Base-by-base conservation (phyloP, 2,888 invertebrate genomes). In the Sarcophaga rosellei region DNA sequence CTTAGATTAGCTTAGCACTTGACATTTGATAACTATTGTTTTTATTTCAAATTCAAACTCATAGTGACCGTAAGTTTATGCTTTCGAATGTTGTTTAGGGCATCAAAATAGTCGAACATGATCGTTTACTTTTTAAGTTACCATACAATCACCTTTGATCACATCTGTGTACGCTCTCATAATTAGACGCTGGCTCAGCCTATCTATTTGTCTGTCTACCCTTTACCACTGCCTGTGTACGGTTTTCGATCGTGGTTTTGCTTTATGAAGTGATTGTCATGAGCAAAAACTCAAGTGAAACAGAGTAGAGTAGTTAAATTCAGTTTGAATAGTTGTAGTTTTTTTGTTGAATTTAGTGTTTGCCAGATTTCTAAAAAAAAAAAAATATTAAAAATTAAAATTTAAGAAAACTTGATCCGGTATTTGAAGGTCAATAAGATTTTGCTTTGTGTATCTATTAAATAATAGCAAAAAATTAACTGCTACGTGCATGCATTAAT, bases 351-450 rank as follows among this genome's bases (percentile, higher is more conserved):
- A 35, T 10, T 35, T 35, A 35, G 1, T 35, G 35, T 35, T 35
- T 35, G 35, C 35, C 35, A 8, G 35, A 35, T 35, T 61, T 66
- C 8, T 35, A 66, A 66, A 66, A 20, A 20, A 44, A 44, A n/a
- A n/a, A n/a, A n/a, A 72, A 63, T 8, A 35, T 15, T 21, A 25
- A 21, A 20, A 25, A 20, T 12, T 63, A 20, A 23, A 12, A 63
- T 45, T 66, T 10, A n/a, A 25, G 23, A 82, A 79, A 82, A 80
- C 79, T 66, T 79, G 79, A 66, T 75, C 20, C n/a, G 47, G 47
- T 45, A 47, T 74, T 78, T 70, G 73, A 85, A 81, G 85, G 85
- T 35, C 74, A 81, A 72, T 75, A 59, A 17, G 35, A n/a, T n/a
- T n/a, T n/a, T 79, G 20, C 35, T 35, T 35, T 35, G 8, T 59